A percentile compares a stretch with the other conserved stretches of the same genome.
Evolutionary conservation across 2,113 vertebrate species (phyloP).

Genomic region (Heliornis fulica): DNA sequence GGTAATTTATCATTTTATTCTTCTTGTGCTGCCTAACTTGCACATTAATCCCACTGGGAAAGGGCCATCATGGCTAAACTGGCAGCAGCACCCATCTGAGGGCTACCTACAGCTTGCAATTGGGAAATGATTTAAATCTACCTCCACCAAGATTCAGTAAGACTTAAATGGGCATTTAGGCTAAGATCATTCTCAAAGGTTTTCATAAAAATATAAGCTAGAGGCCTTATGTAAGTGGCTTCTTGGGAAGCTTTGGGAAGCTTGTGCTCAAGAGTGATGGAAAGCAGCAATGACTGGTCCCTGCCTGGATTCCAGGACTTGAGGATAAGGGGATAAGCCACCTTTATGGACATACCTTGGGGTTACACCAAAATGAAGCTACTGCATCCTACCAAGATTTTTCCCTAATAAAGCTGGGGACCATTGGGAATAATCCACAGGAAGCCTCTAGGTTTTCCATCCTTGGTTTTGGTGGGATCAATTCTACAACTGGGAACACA

Average conservation of each 20-base stretch:
- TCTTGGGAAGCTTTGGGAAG: background rate
- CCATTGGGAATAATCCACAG: background rate
- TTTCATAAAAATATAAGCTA: background rate
- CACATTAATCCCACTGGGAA: background rate
- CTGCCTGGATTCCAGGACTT: background rate
- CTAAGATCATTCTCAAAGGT: background rate
- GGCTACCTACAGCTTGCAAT: background rate
- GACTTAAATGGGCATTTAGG: background rate
- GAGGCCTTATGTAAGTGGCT: background rate
- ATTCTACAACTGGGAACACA: background rate
- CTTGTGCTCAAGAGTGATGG: background rate
- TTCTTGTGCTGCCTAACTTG: background rate
- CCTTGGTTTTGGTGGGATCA: background rate
- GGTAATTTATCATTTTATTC: background rate
- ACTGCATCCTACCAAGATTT: background rate
- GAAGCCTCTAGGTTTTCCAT: background rate
- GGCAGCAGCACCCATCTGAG: background rate
- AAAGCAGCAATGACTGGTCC: accelerated
- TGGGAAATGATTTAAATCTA: background rate
- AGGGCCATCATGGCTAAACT: background rate
- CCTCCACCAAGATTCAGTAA: background rate
- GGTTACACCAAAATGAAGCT: background rate
- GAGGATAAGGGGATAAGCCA: background rate
- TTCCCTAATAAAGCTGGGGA: background rate
- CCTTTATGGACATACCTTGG: background rate